Evolutionary conservation across 1,140 invertebrate species (phyloP), one percentile per base, ranked within the genome.

Genomic region (Drosophila eugracilis): DNA sequence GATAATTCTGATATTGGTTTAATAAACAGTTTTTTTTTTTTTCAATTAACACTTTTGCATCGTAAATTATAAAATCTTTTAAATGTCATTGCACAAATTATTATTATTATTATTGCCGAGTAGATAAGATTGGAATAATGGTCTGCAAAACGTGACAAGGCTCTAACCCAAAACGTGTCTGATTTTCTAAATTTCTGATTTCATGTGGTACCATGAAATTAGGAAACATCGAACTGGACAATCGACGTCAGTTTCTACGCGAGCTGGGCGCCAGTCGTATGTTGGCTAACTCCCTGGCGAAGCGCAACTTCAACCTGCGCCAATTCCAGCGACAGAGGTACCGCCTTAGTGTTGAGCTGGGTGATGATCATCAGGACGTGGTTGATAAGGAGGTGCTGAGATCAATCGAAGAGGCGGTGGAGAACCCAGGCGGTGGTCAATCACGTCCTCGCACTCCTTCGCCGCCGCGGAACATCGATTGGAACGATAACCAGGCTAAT

Each of bases 391-490:
- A 45, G 17, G 63, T 86, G 44, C n/a, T 62, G 9, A 19, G 17
- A 1, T 36, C 75, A 22, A 65, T 85, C 10, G 28, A 5, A 1
- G 32, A 41, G 0, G 36, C 67, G 6, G 12, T 86, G 6, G 54
- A 76, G 6, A 15, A 17, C 3, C 30, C 24, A 6, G 10, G 42
- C 9, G 22, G 30, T 3, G 5, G 7, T 15, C 19, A 17, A 14
- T 22, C 21, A 5, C 60, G 44, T 0, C 72, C 77, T 10, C 36
- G 47, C 2, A 69, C 81, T 2, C 69, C 69, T 5, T 52, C 77
- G 19, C 73, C 81, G 7, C 73, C 81, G 7, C 44, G 58, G 12
- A 62, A 86, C 44, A 81, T 81, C 1, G 58, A 86, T 47, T 86
- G 81, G 81, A 66, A 71, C 52, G 42, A 24, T 4, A 15, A 15